Evolutionary conservation across 2,888 invertebrate species (phyloP).

Genomic region (Galerucella pusilla): DNA sequence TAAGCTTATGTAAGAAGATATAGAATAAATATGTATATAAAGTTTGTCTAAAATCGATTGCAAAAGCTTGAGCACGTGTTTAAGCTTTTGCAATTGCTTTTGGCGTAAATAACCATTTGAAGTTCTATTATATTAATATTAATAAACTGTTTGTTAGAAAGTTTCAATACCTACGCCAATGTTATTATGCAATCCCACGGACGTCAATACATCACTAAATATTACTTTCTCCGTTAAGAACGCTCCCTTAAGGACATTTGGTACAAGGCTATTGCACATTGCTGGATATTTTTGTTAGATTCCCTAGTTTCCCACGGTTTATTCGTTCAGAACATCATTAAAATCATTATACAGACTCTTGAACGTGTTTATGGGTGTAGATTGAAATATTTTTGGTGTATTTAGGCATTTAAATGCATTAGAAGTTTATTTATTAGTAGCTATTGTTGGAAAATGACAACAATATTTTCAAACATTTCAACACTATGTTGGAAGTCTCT

Average conservation of each 20-base stretch:
- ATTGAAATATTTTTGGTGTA: too few relatives aligned
- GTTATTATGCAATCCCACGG: slow-evolving; percentile 27
- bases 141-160: not conserved
- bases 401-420: too few relatives aligned
- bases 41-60: too few relatives aligned
- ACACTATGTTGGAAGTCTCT: too few relatives aligned
- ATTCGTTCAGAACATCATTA: not conserved
- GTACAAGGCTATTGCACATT: slow-evolving; percentile 22
- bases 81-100: too few relatives aligned
- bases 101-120: not conserved
- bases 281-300: slow-evolving; percentile 2
- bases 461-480: too few relatives aligned
- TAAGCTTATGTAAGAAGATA: not conserved
- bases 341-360: not conserved
- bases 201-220: slow-evolving; percentile 33
- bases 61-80: too few relatives aligned
- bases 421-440: too few relatives aligned
- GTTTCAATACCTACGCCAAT: slow-evolving; percentile 6
- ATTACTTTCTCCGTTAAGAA: slow-evolving; percentile 31
- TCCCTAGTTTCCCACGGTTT: not conserved
- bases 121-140: slow-evolving; percentile 8
- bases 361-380: too few relatives aligned
- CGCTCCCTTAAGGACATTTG: slow-evolving; percentile 36
- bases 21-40: too few relatives aligned
- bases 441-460: too few relatives aligned